Evolutionary conservation across 1,140 invertebrate species (phyloP).

Genomic region (Halesus radiatus): DNA sequence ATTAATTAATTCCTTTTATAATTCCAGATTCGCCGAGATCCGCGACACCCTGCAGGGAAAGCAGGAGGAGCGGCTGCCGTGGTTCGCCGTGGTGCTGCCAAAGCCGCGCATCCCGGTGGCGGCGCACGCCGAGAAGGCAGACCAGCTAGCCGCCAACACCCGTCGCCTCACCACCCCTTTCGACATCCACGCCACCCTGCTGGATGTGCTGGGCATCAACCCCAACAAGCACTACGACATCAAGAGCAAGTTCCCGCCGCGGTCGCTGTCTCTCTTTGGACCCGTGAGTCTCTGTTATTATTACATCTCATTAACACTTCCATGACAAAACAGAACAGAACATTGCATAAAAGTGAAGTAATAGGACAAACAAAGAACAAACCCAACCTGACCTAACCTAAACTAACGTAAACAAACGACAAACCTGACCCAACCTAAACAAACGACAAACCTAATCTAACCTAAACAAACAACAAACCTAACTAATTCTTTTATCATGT

Average conservation of each 20-base stretch:
- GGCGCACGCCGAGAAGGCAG: constrained; percentile 75
- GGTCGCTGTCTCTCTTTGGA: constrained; percentile 81
- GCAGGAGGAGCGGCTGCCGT: constrained; percentile 89
- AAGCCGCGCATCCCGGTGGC: constrained; percentile 68
- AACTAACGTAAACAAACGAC: too few species aligned
- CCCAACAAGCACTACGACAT: constrained; percentile 59
- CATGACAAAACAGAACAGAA: too few species aligned
- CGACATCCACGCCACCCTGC: constrained; percentile 82
- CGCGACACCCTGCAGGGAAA: constrained; percentile 90
- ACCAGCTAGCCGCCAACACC: constrained; percentile 77
- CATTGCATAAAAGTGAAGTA: too few species aligned
- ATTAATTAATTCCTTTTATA: too few species aligned
- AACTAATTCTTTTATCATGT: too few species aligned
- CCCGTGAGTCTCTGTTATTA: constrained; percentile 69
- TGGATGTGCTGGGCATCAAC: constrained; percentile 73
- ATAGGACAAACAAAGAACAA: too few species aligned
- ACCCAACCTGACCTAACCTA: too few species aligned
- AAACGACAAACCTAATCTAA: too few species aligned
- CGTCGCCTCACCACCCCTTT: constrained; percentile 84
- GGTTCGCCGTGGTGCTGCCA: constrained; percentile 86
- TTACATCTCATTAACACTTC: not conserved
- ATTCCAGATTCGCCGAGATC: constrained; percentile 81
- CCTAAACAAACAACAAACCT: too few species aligned
- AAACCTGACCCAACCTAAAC: too few species aligned
- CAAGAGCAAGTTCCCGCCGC: constrained; percentile 69